These are phyloP conservation scores for Kuschelorhynchus macadamiae DNA, from an alignment of 2,888 invertebrate species.

Conservation along the genomic window DNA sequence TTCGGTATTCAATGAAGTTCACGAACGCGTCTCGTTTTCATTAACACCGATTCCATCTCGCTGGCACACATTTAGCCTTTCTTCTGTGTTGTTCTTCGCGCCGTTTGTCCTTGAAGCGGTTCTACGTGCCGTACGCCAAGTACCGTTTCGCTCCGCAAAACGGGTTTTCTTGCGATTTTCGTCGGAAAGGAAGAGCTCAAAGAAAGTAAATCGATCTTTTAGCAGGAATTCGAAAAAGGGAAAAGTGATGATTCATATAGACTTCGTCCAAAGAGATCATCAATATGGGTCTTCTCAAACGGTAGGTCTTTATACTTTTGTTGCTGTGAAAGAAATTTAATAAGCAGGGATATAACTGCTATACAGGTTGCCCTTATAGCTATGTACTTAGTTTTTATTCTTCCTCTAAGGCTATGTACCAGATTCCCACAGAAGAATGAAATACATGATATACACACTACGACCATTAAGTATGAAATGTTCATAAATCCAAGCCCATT, in stretches of 20 bases:
- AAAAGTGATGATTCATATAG: conserved; percentile 30
- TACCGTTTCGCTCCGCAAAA: not conserved
- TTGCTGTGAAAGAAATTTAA: too few species aligned
- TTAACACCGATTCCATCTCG: conserved; percentile 19
- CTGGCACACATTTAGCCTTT: conserved; percentile 16
- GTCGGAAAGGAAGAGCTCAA: not conserved
- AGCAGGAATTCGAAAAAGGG: not conserved
- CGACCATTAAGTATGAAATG: too few species aligned
- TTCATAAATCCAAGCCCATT: too few species aligned
- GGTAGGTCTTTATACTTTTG: conserved; percentile 23
- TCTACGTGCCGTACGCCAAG: conserved; percentile 6
- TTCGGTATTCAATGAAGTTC: conserved; percentile 31
- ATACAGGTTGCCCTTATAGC: too few species aligned
- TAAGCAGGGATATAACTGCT: too few species aligned
- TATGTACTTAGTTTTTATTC: too few species aligned
- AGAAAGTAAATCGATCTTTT: not conserved
- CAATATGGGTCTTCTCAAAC: not conserved
- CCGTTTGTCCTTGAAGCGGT: conserved; percentile 12
- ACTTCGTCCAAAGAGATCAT: conserved; percentile 7
- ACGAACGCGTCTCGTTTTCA: conserved; percentile 26
- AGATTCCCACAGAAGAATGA: too few species aligned
- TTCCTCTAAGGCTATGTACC: too few species aligned
- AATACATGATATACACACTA: too few species aligned
- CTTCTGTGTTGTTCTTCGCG: conserved; percentile 9
- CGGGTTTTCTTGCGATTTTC: conserved; percentile 15